Evolutionary conservation across 2,113 vertebrate genomes (phyloP), one percentile per base, ranked within the genome.

Genomic region (Nycticebus coucang): DNA sequence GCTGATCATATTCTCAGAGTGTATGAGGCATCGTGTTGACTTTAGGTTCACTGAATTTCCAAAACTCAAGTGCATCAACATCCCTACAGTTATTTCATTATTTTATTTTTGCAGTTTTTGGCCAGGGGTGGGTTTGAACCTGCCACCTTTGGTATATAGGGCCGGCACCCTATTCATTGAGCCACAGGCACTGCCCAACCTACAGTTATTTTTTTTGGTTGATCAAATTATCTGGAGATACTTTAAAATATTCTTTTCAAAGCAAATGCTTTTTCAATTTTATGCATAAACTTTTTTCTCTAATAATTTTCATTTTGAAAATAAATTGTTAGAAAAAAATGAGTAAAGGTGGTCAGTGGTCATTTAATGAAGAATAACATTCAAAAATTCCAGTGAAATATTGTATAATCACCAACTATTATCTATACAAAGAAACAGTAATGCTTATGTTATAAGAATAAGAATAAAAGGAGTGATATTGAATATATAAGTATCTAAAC

Each of bases 241-340:
- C 7, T 50, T 50, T 50, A 10, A 50, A 85, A 53, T 79, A 84
- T 12, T 78, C 21, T 64, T 28, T 64, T 64, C 11, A 64, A 64
- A 64, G 62, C 62, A 64, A 64, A 8, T 64, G 28, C 24, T 64
- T 26, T 64, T 69, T 80, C 21, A 66, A 22, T 21, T 82, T 59
- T 82, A 87, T 33, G 3, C 7, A 55, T 41, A 79, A 53, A 64
- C 22, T 6, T 92, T 92, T 92, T 85, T 22, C 78, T 71, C 15
- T 92, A 74, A 53, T 22, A 71, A n/a, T 53, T 75, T 69, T 7
- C 17, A 8, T 66, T 91, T 92, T 64, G 8, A 89, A 92, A 87
- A 82, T 72, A 79, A 80, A 62, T 71, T 17, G 53, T 89, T 86
- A 41, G 30, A 64, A 89, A 95, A 95, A 17, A 81, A 87, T 64